Evolutionary conservation across 1,140 invertebrate genomes (phyloP), one percentile per base, ranked within the genome.

Genomic region (Drosophila repleta): DNA sequence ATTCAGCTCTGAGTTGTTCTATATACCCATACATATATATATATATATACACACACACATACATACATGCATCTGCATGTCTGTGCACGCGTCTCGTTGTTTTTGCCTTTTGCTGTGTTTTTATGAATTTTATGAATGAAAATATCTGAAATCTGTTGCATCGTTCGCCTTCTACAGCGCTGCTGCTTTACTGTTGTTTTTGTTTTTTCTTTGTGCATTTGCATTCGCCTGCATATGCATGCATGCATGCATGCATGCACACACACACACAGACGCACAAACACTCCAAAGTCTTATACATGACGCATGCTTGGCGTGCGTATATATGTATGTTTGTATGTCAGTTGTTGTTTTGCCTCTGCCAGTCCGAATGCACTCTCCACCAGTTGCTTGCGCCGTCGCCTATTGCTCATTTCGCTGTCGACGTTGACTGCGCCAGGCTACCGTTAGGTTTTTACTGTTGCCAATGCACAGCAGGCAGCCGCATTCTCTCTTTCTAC

Each of bases 91-190:
- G 60, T 61, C 67, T 70, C 69, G 51, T 53, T 64, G 13, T 56
- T 76, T 56, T 76, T 37, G 48, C 20, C 35, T 57, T 65, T 69
- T 46, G 64, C 43, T 11, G 60, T 11, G 60, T 76, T 74, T 84
- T 75, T 67, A 37, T 74, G 61, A 85, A 60, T 84, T 84, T 84
- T 84, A 84, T 85, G 81, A 84, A 84, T 84, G 81, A 84, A 84
- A 83, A 83, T 74, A 69, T 85, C 76, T 55, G 69, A 73, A 73
- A 77, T 80, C 69, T 77, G 81, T 66, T 83, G 69, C 62, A 21
- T 26, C 17, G 35, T 39, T 26, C 55, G 15, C 29, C 29, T 24
- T 15, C 11, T 3, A 21, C 20, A 4, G 46, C 29, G 64, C 32
- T 26, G 11, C 10, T 35, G 26, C 10, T 11, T 13, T 64, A 41